Base-by-base conservation (phyloP, 2,888 invertebrate species). In the Ypsolopha scabrella region DNA sequence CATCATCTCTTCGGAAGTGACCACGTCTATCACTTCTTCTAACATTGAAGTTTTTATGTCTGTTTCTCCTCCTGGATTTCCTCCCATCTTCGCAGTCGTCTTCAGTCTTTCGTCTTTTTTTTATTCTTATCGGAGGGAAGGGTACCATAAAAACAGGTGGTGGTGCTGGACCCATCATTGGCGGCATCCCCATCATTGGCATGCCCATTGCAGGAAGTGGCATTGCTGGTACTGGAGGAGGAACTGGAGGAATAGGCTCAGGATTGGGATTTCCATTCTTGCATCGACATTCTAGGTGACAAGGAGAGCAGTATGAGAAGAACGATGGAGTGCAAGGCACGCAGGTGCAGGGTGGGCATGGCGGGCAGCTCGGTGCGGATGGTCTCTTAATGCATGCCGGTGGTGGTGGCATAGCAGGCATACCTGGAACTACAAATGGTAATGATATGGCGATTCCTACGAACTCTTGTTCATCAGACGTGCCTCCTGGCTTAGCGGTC, bases 291-390 rank as follows among this genome's bases (percentile, higher is more conserved):
- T 70, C 69, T 55, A 61, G 60, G 52, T 83, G 83, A 46, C 83
- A 83, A 6, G 71, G 61, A 0, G 82, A 82, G 52, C 82, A 82
- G 54, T 66, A 82, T 0, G 82, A 68, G 53, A 72, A 82, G 58
- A 80, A 79, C 1, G 80, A 58, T n/a, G 82, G 82, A 1, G 79
- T 80, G 51, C 81, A 82, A 0, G 82, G 80, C 34, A 50, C 50
- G 51, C 82, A 82, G 0, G 69, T 50, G 52, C 82, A 82, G 0
- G 82, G 82, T 0, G 82, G 82, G 45, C 82, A 82, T 0, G 74
- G 72, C 0, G 81, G 82, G 47, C 79, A 79, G 34, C 54, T 59
- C n/a, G 50, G 41, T 9, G 41, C 24, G 7, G 39, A 2, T 2
- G 48, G 50, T 14, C 33, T 34, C 43, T 9, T 4, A n/a, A 8